Conservation (phyloP, 2,797 vertebrate species). For the Phataginus tricuspis region DNA sequence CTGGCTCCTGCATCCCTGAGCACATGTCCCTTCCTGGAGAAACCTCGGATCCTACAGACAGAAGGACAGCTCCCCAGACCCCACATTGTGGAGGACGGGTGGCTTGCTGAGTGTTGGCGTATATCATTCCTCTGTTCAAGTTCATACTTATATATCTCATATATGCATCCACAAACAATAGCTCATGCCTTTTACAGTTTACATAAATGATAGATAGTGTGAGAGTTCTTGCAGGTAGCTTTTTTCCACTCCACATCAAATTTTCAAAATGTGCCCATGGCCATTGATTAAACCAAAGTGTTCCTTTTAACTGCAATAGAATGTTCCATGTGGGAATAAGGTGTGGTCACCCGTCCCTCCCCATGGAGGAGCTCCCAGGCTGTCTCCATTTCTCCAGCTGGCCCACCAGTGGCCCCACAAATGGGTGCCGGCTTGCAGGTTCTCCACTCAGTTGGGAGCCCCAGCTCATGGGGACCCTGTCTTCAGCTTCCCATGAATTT, state of each 20-base stretch:
- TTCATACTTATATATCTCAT: accelerated
- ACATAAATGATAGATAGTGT: accelerated
- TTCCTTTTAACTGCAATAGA: accelerated
- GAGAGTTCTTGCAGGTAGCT: too few relatives aligned
- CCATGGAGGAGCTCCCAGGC: accelerated
- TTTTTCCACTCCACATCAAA: accelerated
- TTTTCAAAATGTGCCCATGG: accelerated
- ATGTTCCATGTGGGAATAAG: accelerated
- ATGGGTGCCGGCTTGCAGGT: accelerated
- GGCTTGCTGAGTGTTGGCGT: background rate
- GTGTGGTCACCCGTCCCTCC: background rate
- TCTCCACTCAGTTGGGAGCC: accelerated
- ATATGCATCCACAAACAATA: accelerated
- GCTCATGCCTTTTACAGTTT: too few relatives aligned
- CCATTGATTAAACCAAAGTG: accelerated
- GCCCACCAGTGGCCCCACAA: background rate
- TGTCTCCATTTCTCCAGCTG: accelerated
- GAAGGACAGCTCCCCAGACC: background rate
- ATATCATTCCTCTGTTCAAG: accelerated
- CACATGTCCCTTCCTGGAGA: accelerated
- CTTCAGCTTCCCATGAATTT: accelerated
- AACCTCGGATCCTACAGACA: background rate
- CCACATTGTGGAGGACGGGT: too few relatives aligned
- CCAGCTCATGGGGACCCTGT: accelerated
- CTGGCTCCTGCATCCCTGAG: too few relatives aligned